Evolutionary conservation across 2,113 vertebrate genomes (phyloP), one percentile per base, ranked within the genome.

Genomic region (Stegostoma tigrinum): DNA sequence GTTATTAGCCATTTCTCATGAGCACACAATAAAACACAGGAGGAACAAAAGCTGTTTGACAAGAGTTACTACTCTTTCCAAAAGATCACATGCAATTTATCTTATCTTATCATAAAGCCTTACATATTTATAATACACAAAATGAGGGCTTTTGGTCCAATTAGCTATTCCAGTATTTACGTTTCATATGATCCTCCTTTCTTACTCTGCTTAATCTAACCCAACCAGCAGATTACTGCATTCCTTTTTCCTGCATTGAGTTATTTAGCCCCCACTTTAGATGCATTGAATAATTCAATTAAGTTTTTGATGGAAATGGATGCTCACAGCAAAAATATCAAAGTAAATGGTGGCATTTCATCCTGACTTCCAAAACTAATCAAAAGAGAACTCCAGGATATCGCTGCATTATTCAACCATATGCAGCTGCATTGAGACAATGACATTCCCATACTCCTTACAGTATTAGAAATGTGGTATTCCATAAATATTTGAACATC

Each of bases 401-500:
- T 95, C 68, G 23, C 45, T 75, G 70, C n/a, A 75, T 52, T 45
- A 93, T 95, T 48, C 94, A 70, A 52, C 45, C 5, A 48, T 48
- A 75, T 30, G 23, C 42, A 95, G 42, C 34, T 95, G 68, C 67
- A 75, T 27, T 70, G 38, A 48, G 94, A 68, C 17, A 52, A 72
- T 30, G 27, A 45, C 67, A 72, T 72, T 95, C 38, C 68, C 21
- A 30, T 34, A 72, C 38, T 34, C 68, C n/a, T 42, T 27, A 75
- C 64, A 70, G 64, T 68, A 94, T 10, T 68, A 45, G 66, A 94
- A 94, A 27, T 27, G 42, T 72, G 68, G 68, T 52, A 42, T 72
- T 95, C 94, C 68, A 72, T 95, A 72, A 95, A 95, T 95, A 95
- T 95, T 95, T 95, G 94, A 95, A 72, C 94, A 95, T 72, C 38